Base-by-base conservation (phyloP, 2,888 invertebrate genomes). In the Acrocera orbiculus region DNA sequence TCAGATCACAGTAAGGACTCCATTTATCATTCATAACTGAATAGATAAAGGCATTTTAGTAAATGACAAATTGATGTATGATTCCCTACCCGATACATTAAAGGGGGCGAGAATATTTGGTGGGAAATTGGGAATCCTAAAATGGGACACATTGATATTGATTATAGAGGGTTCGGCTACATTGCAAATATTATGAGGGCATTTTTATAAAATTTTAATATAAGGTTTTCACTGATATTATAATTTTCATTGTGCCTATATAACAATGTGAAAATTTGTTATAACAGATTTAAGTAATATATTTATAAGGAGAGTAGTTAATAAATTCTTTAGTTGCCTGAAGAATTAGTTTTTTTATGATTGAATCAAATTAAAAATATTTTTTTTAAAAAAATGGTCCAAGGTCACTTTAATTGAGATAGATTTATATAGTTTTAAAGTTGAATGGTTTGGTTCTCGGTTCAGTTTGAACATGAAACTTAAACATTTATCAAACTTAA, bases 11-110 rank as follows among this genome's bases (percentile, higher is more conserved):
- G 37, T 30, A 36, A 34, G 40, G 31, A 24, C 16, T 25, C 20
- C 35, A 37, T 39, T 37, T 39, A 27, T 37, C 37, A 37, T 35
- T 24, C 32, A 19, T 11, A 24, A n/a, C n/a, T n/a, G 14, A 38
- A 32, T 28, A 32, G 27, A 22, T 15, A 17, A 25, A 23, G 28
- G 31, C 25, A 35, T 30, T 36, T 36, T 39, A 34, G 34, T 34
- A 26, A 36, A 32, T 39, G 39, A 39, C 39, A 39, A 39, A 39
- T 39, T 39, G 39, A 39, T 34, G 31, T 27, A 20, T 27, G 7
- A 23, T 16, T 33, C 30, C 32, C 33, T 32, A 22, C 13, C 35
- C 16, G 19, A n/a, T 3, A 23, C 15, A 34, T 22, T 23, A 13
- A 23, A 28, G 16, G 11, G 28, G 26, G n/a, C 27, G 13, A 6